A percentile compares a stretch with the other conserved stretches of the same genome.
Conservation (phyloP, 2,797 vertebrate genomes). For the Trematomus bernacchii region DNA sequence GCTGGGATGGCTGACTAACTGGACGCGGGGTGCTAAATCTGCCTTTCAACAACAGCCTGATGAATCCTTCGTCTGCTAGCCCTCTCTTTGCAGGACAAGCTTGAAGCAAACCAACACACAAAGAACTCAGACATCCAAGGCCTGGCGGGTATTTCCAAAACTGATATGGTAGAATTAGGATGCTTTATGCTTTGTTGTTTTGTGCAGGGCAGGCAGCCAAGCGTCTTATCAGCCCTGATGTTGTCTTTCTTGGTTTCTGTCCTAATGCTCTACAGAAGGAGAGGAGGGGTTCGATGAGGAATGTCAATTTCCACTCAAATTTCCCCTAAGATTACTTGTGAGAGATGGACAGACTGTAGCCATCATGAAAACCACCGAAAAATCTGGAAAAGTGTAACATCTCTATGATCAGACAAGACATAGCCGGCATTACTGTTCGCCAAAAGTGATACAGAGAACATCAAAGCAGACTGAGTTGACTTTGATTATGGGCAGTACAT, state of each 20-base stretch:
- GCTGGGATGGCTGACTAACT: slow-evolving; percentile 61
- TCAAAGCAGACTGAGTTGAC: slow-evolving; percentile 67
- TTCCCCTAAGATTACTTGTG: slow-evolving; percentile 47
- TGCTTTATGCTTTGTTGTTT: slow-evolving; percentile 22
- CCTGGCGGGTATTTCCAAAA: slow-evolving; percentile 49
- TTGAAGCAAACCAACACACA: slow-evolving; percentile 17
- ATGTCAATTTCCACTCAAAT: slow-evolving; percentile 60
- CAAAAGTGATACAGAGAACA: slow-evolving; percentile 53
- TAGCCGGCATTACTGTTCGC: slow-evolving; percentile 2
- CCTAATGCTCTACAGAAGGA: slow-evolving; percentile 33
- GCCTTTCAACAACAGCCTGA: slow-evolving; percentile 63
- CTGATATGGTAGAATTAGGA: slow-evolving; percentile 47
- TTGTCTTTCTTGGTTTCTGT: slow-evolving; percentile 59
- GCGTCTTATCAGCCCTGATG: slow-evolving; percentile 65
- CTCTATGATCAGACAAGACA: slow-evolving; percentile 39
- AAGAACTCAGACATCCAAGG: slow-evolving; percentile 35
- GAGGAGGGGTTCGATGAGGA: slow-evolving; percentile 46
- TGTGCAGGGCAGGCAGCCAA: slow-evolving; percentile 57
- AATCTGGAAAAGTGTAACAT: slow-evolving; percentile 48
- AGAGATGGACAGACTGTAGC: slow-evolving; percentile 40
- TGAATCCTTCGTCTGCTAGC: slow-evolving; percentile 58
- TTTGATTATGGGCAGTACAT: slow-evolving; percentile 60
- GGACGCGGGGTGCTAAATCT: slow-evolving; percentile 70
- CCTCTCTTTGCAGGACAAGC: background rate
- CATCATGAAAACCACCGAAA: slow-evolving; percentile 64